Base-by-base conservation (phyloP, 1,140 invertebrate genomes). In the Ostrea denselamellosa region DNA sequence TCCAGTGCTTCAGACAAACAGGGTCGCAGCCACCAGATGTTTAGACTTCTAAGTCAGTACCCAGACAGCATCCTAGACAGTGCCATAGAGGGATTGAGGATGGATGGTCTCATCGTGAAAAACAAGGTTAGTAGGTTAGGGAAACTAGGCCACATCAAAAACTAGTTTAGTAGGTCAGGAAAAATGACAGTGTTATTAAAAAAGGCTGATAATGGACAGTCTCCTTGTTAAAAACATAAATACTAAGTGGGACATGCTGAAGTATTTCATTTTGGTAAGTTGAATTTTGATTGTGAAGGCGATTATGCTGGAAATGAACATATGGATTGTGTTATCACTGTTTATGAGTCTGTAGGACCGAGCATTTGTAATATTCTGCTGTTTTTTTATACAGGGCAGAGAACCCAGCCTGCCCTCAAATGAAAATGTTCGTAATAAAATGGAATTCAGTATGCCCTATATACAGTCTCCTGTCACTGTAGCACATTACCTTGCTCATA, bases 21-120 rank as follows among this genome's bases (percentile, higher is more conserved):
- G 19, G 90, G 91, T 0, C 81, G 92, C 34, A 88, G 88, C 9
- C 89, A 92, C 77, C 91, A 92, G 65, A 91, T 92, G 89, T 93
- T 88, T 54, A 87, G 89, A 53, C 82, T 92, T 10, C 85, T 93
- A 0, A 91, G 83, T 19, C 91, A 92, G 86, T 93, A 92, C 83
- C 91, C 92, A 53, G 87, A 88, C 53, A 44, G 34, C 17, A 44
- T 88, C 19, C n/a, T 88, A 14, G 84, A 85, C 8, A 81, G 52
- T 10, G 68, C 77, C 9, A 14, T 88, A 10, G 71, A 82, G 51
- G 77, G 85, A 52, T 53, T 88, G 65, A 88, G 68, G 22, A 44
- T 51, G 2, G 62, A 85, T 17, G 22, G 65, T 56, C 22, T 77
- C 28, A 77, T 77, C 4, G 68, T 71, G 19, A 22, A 71, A 25